Evolutionary conservation across 2,797 vertebrate species (phyloP).

Genomic region (Glossophaga mutica): DNA sequence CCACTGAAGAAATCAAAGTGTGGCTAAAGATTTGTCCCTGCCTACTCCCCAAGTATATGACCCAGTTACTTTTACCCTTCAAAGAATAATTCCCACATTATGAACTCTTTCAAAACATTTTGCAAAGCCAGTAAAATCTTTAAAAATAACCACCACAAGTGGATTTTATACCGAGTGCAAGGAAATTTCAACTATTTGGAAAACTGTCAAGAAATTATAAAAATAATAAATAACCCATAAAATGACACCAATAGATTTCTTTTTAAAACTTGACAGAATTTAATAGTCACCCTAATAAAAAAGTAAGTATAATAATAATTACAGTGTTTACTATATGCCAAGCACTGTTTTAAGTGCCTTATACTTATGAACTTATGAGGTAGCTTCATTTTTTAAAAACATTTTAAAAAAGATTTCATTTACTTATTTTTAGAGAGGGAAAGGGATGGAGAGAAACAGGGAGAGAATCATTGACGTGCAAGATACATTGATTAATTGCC

Average conservation of each 20-base stretch:
- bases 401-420: too few relatives aligned
- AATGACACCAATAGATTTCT: not conserved
- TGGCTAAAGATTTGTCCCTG: not conserved
- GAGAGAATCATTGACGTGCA: too few relatives aligned
- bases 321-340: not conserved
- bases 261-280: not conserved
- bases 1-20: not conserved
- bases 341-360: not conserved
- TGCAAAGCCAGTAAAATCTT: not conserved
- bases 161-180: not conserved
- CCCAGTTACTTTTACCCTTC: not conserved
- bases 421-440: too few relatives aligned
- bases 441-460: too few relatives aligned
- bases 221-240: not conserved
- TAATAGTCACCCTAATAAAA: not conserved
- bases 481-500: too few relatives aligned
- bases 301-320: not conserved
- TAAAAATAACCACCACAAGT: not conserved
- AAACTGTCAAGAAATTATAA: not conserved
- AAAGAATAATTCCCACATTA: not conserved
- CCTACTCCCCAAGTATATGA: not conserved
- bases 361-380: not conserved
- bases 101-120: not conserved
- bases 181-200: not conserved
- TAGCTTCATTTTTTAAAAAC: too few relatives aligned